A percentile compares a stretch with the other conserved stretches of the same genome.
These are phyloP conservation scores for Tonatia bakeri DNA, from an alignment of 2,113 vertebrate species.

Conservation along the genomic window DNA sequence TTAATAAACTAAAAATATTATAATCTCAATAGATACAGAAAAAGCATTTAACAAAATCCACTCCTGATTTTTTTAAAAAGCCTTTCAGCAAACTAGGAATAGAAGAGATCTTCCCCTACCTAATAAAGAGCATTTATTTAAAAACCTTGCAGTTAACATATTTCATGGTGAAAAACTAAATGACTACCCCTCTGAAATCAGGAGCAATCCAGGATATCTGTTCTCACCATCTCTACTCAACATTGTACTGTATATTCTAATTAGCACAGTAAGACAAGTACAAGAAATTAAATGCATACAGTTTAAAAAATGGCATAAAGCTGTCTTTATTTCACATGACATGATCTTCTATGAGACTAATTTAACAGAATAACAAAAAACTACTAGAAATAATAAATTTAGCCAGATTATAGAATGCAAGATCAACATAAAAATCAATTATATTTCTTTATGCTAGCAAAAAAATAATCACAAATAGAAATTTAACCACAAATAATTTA, in stretches of 20 bases:
- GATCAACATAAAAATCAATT: not conserved
- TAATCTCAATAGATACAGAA: not conserved
- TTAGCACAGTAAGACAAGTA: not conserved
- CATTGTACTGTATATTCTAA: not conserved
- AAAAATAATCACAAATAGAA: not conserved
- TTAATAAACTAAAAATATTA: not conserved
- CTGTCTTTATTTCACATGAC: not conserved
- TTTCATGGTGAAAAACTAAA: not conserved
- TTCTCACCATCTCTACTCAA: not conserved
- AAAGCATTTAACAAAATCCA: not conserved
- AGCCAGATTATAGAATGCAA: not conserved
- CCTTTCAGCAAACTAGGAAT: not conserved
- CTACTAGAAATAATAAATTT: not conserved
- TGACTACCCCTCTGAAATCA: not conserved
- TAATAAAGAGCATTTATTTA: not conserved
- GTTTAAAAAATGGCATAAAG: not conserved
- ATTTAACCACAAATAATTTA: not conserved
- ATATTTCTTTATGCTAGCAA: not conserved
- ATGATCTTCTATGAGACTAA: not conserved
- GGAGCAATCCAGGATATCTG: not conserved
- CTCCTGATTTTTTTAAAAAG: not conserved
- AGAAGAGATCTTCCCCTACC: not conserved
- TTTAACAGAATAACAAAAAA: not conserved
- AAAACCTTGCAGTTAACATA: not conserved
- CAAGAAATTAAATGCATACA: not conserved